Base-by-base conservation (phyloP, 2,113 vertebrate species). In the Anser cygnoides region DNA sequence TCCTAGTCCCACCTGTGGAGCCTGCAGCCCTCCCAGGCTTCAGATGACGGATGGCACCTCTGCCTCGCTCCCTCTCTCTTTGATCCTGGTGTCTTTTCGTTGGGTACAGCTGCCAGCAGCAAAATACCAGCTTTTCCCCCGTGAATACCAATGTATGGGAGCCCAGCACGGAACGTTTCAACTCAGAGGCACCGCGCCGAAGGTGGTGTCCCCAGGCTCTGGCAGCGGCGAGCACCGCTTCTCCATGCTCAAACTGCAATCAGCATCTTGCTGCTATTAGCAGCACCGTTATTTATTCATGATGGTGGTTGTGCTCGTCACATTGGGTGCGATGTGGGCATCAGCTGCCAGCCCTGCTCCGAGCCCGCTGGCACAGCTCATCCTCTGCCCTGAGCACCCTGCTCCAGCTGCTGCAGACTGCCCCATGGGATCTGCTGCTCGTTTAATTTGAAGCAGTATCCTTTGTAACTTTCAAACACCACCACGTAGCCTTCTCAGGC, bases 1-100 rank as follows among this genome's bases (percentile, higher is more conserved):
- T n/a, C 3, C 7, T 20, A 22, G 10, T 80, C 61, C 55, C 19
- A 9, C n/a, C 21, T 25, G 16, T 0, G 0, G 62, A 87, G 31
- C 57, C 74, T 49, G 50, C 41, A 71, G 31, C n/a, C 22, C 49
- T 74, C 41, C 22, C 41, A 16, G 26, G 28, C 25, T 81, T 81
- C 61, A 37, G 4, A 21, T 55, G 28, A 9, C 0, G 25, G 19
- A 12, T 25, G 50, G 43, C 13, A 19, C 2, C 71, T 82, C 55
- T 57, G 41, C 46, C 58, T 33, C 2, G 3, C 12, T 78, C 11
- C 25, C 55, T 74, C 28, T 72, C 70, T 20, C 0, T 2, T 29
- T 5, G 52, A 23, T 49, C 43, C 41, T 1, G 0, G 54, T 54
- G 29, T 39, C 43, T 77, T 55, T n/a, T 57, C 1, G 1, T 55